Evolutionary conservation across 1,140 invertebrate species (phyloP).

Genomic region (Tetramorium alpestre): DNA sequence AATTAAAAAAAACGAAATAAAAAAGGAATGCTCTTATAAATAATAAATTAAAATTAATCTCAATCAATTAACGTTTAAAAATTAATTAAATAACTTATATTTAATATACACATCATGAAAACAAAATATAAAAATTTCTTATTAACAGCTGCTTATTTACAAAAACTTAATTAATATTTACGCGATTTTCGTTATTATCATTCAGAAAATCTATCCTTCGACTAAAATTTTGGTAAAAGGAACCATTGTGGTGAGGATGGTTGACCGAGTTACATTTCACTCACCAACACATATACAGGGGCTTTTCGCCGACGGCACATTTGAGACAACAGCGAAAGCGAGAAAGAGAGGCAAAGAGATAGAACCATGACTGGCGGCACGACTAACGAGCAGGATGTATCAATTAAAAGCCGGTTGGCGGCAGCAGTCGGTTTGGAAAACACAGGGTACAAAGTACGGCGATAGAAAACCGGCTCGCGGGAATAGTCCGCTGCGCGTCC

Average conservation of each 20-base stretch:
- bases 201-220: neutral
- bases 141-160: neutral
- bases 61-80: neutral
- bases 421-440: conserved; percentile 44
- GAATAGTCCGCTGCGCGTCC: conserved; percentile 38
- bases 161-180: neutral
- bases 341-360: conserved; percentile 15
- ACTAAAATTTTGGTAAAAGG: conserved; percentile 14
- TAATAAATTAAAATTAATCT: neutral
- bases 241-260: neutral
- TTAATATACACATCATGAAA: neutral
- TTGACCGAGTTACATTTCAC: conserved; percentile 23
- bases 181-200: neutral
- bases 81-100: neutral
- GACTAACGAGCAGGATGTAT: conserved; percentile 48
- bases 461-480: conserved; percentile 54
- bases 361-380: neutral
- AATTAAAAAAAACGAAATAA: neutral
- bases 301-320: neutral
- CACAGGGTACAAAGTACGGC: conserved; percentile 49
- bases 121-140: neutral
- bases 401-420: conserved; percentile 54
- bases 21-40: neutral
- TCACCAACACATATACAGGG: neutral
- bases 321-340: conserved; percentile 9